Evolutionary conservation across 2,797 vertebrate genomes (phyloP), one percentile per base, ranked within the genome.

Genomic region (Sebastes dallii): DNA sequence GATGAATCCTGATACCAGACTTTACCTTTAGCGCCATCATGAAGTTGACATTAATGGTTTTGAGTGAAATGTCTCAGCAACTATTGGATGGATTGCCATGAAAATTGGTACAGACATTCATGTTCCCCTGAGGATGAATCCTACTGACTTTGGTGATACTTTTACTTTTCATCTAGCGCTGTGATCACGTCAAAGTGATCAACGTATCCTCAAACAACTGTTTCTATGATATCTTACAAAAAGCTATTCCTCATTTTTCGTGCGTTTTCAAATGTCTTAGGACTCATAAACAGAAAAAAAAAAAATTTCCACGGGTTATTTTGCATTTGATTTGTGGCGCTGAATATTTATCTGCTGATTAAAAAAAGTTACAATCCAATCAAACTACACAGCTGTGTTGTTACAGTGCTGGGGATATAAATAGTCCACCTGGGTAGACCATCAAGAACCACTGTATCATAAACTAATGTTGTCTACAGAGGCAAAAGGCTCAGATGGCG

Each of bases 381-480:
- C 67, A 73, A 88, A 75, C 29, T 60, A 39, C 81, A 69, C 85
- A 83, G 81, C 83, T 88, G 82, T 62, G 80, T 13, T 39, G 56
- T 70, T 78, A 20, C 34, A 75, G 59, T 62, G 29, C 4, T 7
- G 29, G 59, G 55, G 68, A 52, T 72, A 69, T 46, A 72, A 87
- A 83, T 55, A 61, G 36, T 62, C 55, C 59, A 85, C 82, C 80
- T 82, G 85, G 34, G 76, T 9, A 27, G 61, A 69, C 50, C 82
- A 77, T 84, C 75, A 83, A 75, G 64, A 79, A 60, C n/a, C 32
- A 2, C 52, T 56, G 72, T 6, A 71, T 85, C 71, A 82, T 81
- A 84, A 91, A 90, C 71, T 81, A 72, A 80, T 68, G 80, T 24
- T 22, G 75, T 80, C 85, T 39, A 60, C 67, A 25, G 72, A 81